Conservation (phyloP, 2,797 vertebrate species). For the Protonibea diacanthus region DNA sequence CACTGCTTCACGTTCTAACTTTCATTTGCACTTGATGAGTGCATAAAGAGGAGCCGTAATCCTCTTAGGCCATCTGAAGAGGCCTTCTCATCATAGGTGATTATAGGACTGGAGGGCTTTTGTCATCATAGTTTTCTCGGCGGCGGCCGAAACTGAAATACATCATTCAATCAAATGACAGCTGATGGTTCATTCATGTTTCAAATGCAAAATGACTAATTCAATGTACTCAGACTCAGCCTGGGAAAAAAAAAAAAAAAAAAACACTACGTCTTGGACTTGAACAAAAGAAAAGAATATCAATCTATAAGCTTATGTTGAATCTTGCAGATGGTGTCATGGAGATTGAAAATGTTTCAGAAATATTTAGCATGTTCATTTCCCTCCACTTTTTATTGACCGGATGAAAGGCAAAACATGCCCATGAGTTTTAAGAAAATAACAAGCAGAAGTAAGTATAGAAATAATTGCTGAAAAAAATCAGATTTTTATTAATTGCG, state of each 20-base stretch:
- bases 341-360: not conserved
- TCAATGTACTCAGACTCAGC: not conserved
- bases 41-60: conserved; percentile 11
- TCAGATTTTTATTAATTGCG: not conserved
- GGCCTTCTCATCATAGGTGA: conserved; percentile 34
- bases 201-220: conserved; percentile 10
- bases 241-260: not conserved
- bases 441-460: conserved; percentile 3
- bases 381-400: not conserved
- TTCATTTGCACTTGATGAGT: conserved; percentile 16
- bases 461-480: conserved; percentile 21
- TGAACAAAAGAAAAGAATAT: not conserved
- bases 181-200: conserved; percentile 19
- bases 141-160: conserved; percentile 16
- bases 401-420: conserved; percentile 10
- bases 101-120: conserved; percentile 30
- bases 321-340: not conserved
- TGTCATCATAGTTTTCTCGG: conserved; percentile 42
- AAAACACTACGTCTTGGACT: not conserved
- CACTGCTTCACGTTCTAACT: conserved; percentile 3
- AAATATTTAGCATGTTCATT: not conserved
- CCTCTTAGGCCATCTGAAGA: conserved; percentile 37
- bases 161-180: conserved; percentile 22
- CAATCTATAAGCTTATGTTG: not conserved
- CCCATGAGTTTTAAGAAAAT: not conserved